phyloP scores from a whole-genome alignment of 1,140 invertebrate species.

The Ctenoplectra terminalis region DNA sequence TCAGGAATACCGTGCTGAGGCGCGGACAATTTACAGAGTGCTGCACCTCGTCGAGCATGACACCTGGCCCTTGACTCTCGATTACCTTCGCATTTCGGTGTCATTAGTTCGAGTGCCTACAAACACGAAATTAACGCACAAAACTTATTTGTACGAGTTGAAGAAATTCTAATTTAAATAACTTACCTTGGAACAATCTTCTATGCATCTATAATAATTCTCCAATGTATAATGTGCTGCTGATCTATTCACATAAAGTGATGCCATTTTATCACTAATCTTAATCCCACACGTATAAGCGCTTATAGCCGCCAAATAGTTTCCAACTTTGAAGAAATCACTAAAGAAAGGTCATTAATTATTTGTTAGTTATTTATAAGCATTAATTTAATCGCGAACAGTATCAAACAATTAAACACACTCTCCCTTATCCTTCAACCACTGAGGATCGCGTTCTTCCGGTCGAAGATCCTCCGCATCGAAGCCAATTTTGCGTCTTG shows the following conservation, averaged over 20 bases:
- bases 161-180: slow-evolving; percentile 5
- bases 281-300: slow-evolving; percentile 91
- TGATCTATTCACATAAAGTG: slow-evolving; percentile 89
- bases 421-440: slow-evolving; percentile 92
- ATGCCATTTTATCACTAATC: slow-evolving; percentile 88
- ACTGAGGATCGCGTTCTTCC: slow-evolving; percentile 92
- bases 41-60: slow-evolving; percentile 88
- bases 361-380: slow-evolving; percentile 28
- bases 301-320: slow-evolving; percentile 91
- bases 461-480: slow-evolving; percentile 89
- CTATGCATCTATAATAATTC: slow-evolving; percentile 88
- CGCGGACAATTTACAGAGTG: slow-evolving; percentile 88
- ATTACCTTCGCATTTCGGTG: slow-evolving; percentile 88
- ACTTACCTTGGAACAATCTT: slow-evolving; percentile 85
- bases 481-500: slow-evolving; percentile 88
- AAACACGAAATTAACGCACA: slow-evolving; percentile 71
- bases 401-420: slow-evolving; percentile 76
- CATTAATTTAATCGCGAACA: not conserved
- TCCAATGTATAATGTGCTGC: slow-evolving; percentile 89
- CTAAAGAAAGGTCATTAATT: slow-evolving; percentile 76
- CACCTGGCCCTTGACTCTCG: slow-evolving; percentile 87
- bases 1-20: slow-evolving; percentile 89
- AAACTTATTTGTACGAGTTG: not conserved
- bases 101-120: slow-evolving; percentile 88
- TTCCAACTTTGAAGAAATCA: slow-evolving; percentile 88